Percentiles rank a stretch among this genome's conserved stretches.
These are phyloP conservation scores for Sardinella longiceps DNA, from an alignment of 2,797 vertebrate genomes.

Conservation along the genomic window DNA sequence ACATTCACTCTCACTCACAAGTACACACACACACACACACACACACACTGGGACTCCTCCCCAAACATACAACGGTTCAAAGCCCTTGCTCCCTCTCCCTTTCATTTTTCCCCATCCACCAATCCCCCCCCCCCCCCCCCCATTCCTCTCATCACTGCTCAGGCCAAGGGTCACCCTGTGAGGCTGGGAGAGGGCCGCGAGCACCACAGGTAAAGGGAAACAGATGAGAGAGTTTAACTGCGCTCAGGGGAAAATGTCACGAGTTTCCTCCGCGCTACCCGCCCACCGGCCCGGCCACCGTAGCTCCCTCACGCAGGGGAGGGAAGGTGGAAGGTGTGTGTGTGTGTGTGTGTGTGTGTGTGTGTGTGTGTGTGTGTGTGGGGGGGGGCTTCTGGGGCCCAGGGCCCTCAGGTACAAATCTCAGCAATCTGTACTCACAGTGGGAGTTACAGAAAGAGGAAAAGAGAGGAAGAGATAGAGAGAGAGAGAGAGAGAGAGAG, in stretches of 20 bases:
- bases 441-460: not conserved
- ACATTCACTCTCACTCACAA: not conserved
- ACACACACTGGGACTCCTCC: not conserved
- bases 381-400: not conserved
- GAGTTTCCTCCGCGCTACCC: not conserved
- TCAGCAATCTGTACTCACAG: not conserved
- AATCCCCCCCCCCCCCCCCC: not conserved
- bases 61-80: not conserved
- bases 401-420: not conserved
- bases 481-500: not conserved
- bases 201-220: conserved; percentile 11
- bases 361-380: too few relatives aligned
- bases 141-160: not conserved
- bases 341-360: not conserved
- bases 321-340: not conserved
- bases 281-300: not conserved
- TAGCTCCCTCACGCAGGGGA: not conserved
- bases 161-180: not conserved
- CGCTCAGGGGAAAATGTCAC: conserved; percentile 20
- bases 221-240: conserved; percentile 7
- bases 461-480: not conserved
- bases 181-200: not conserved
- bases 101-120: too few relatives aligned
- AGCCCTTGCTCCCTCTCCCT: not conserved
- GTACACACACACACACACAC: not conserved